Conservation (phyloP, 92 coral and sea anemone species). For the Epizoanthus illoricatus region DNA sequence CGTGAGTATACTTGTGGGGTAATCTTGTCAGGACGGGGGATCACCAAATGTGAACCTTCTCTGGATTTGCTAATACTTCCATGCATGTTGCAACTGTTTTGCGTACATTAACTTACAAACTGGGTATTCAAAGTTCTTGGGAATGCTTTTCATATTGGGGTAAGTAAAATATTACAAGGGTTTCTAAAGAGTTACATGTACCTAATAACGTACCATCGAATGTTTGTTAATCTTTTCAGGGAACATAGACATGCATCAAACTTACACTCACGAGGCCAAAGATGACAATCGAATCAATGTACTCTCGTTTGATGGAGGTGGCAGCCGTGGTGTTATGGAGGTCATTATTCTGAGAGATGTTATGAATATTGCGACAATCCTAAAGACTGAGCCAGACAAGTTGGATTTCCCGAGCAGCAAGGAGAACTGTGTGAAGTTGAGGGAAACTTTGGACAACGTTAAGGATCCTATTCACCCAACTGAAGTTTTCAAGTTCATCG, state of each 20-base stretch:
- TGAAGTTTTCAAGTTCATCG: slow-evolving; percentile 30
- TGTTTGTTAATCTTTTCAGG: neutral
- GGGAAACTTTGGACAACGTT: slow-evolving; percentile 8
- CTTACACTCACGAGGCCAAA: neutral
- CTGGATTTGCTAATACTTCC: too few relatives aligned
- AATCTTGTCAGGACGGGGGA: too few relatives aligned
- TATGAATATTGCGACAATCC: slow-evolving; percentile 25
- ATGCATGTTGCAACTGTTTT: too few relatives aligned
- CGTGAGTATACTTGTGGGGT: too few relatives aligned
- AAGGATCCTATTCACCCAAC: slow-evolving; percentile 44
- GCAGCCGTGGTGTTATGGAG: slow-evolving; percentile 43
- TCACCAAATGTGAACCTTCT: too few relatives aligned
- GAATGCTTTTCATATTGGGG: too few relatives aligned
- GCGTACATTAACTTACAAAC: too few relatives aligned
- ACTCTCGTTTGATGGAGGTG: slow-evolving; percentile 45
- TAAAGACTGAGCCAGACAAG: slow-evolving; percentile 1
- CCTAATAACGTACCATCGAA: too few relatives aligned
- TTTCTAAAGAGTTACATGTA: too few relatives aligned
- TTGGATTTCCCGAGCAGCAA: neutral
- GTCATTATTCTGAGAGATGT: slow-evolving; percentile 24
- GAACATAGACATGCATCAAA: neutral
- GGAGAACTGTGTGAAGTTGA: neutral
- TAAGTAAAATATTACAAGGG: too few relatives aligned
- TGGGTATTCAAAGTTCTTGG: too few relatives aligned
- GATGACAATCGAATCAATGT: slow-evolving; percentile 8